Conservation (phyloP, 2,888 invertebrate species). For the Ormyrus labotus region DNA sequence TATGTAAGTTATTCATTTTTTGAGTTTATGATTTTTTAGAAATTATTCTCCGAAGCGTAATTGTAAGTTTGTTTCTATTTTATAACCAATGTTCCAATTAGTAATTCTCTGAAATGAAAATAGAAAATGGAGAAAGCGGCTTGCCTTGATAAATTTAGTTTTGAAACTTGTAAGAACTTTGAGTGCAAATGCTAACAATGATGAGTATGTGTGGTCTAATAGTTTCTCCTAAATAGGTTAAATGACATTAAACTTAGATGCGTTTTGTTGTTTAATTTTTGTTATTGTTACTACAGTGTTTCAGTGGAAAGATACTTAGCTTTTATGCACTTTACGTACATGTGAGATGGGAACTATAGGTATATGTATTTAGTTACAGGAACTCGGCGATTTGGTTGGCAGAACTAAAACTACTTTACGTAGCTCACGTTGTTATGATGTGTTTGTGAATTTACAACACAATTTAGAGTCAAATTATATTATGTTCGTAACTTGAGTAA, state of each 20-base stretch:
- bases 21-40: no score
- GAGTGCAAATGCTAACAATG: no score
- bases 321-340: conserved; percentile 48
- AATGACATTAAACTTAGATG: neutral
- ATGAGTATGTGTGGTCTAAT: no score
- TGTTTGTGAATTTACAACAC: conserved; percentile 50
- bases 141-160: no score
- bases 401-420: conserved; percentile 47
- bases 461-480: conserved; percentile 39
- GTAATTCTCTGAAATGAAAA: no score
- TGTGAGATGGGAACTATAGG: conserved; percentile 33
- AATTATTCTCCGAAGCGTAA: no score
- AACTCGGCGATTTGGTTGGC: conserved; percentile 50
- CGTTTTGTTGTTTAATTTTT: conserved; percentile 7
- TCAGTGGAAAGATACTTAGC: conserved; percentile 42
- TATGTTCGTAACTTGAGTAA: neutral
- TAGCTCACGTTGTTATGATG: conserved; percentile 30
- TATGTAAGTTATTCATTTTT: no score
- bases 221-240: neutral
- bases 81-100: no score
- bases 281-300: conserved; percentile 23
- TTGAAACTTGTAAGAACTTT: no score
- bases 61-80: no score
- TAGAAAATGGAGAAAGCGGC: no score
- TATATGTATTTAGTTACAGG: conserved; percentile 53